A percentile compares a stretch with the other conserved stretches of the same genome.
Conservation (phyloP, 1,140 invertebrate species). For the Piezodorus guildinii region DNA sequence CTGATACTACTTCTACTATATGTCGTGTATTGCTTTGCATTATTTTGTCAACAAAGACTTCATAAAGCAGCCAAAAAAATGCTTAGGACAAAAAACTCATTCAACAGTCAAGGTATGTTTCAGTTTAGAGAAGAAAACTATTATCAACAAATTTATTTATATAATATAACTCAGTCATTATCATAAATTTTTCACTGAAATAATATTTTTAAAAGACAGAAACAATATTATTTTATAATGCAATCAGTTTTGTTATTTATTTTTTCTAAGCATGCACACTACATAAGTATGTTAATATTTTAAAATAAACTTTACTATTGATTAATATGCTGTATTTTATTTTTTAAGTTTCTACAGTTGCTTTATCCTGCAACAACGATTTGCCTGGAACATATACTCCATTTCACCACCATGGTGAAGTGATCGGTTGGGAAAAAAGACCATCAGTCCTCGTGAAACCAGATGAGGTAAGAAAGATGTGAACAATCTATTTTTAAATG, state of each 20-base stretch:
- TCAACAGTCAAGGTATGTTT: slow-evolving; percentile 25
- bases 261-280: too few species aligned
- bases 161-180: too few species aligned
- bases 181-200: too few species aligned
- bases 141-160: too few species aligned
- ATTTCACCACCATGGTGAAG: slow-evolving; percentile 23
- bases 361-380: slow-evolving; percentile 14
- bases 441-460: slow-evolving; percentile 17
- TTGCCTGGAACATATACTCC: slow-evolving; percentile 22
- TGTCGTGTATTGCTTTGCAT: slow-evolving; percentile 49
- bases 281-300: too few species aligned
- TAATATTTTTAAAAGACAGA: too few species aligned
- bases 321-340: neutral
- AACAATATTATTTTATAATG: too few species aligned
- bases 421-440: slow-evolving; percentile 17
- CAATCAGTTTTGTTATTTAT: too few species aligned
- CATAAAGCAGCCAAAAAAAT: slow-evolving; percentile 30
- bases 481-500: neutral
- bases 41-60: slow-evolving; percentile 44
- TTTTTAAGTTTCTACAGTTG: slow-evolving; percentile 18
- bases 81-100: slow-evolving; percentile 26
- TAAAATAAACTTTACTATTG: too few species aligned
- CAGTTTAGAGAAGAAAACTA: too few species aligned
- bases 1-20: slow-evolving; percentile 53
- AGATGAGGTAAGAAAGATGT: slow-evolving; percentile 11